A percentile compares a stretch with the other conserved stretches of the same genome.
Conservation (phyloP, 2,113 vertebrate species). For the Cricetomys ansorgei region DNA sequence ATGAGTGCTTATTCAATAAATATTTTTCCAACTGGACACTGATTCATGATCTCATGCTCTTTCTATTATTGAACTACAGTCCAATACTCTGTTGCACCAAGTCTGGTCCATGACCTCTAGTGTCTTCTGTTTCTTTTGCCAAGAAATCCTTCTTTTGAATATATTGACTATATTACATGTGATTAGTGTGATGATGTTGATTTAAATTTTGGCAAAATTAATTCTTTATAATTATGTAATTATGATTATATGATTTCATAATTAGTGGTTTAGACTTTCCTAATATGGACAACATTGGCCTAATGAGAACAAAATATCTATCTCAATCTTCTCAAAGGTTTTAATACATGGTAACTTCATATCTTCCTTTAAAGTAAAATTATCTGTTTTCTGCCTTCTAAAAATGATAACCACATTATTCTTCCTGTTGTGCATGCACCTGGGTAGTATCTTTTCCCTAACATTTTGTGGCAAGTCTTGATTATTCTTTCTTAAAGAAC, state of each 20-base stretch:
- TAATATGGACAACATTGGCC: not conserved
- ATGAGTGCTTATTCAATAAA: not conserved
- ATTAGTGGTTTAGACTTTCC: not conserved
- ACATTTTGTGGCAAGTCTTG: not conserved
- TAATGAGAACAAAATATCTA: not conserved
- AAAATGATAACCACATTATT: constrained; percentile 3
- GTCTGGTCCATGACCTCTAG: not conserved
- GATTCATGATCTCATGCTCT: not conserved
- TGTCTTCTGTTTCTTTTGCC: not conserved
- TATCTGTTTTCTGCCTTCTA: constrained; percentile 22
- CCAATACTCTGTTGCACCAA: not conserved
- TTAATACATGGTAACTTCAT: not conserved
- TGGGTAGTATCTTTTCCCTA: not conserved
- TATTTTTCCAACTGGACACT: not conserved
- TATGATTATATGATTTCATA: not conserved
- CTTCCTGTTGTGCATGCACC: not conserved
- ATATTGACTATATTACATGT: not conserved
- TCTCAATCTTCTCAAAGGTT: not conserved
- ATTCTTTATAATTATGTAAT: not conserved
- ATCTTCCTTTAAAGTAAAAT: constrained; percentile 43
- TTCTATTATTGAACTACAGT: not conserved
- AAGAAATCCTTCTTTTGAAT: constrained; percentile 23
- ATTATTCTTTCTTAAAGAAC: not conserved
- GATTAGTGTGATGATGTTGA: constrained; percentile 13
- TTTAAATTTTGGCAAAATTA: not conserved